Conservation (phyloP, 2,113 vertebrate genomes). For the Scatophagus argus region DNA sequence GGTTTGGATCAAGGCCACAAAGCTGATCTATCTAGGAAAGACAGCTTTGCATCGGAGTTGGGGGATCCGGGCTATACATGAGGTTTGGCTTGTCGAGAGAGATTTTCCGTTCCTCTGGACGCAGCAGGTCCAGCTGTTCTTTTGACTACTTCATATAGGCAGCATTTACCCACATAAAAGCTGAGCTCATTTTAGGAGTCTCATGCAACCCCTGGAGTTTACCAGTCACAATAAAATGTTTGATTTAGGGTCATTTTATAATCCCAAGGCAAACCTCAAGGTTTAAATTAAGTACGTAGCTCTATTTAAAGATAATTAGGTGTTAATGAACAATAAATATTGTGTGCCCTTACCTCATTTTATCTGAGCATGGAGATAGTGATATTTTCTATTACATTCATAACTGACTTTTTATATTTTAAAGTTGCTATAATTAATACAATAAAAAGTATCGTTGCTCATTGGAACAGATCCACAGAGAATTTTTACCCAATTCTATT, state of each 20-base stretch:
- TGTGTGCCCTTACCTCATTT: not conserved
- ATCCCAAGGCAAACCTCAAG: slow-evolving; percentile 26
- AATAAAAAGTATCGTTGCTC: too few species aligned
- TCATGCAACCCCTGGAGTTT: slow-evolving; percentile 32
- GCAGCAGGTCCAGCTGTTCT: slow-evolving; percentile 39
- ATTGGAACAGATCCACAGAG: too few species aligned
- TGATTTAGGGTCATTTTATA: slow-evolving; percentile 45
- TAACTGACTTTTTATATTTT: not conserved
- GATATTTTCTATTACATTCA: not conserved
- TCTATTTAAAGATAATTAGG: slow-evolving; percentile 35
- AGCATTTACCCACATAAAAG: slow-evolving; percentile 55
- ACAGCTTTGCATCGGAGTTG: slow-evolving; percentile 16
- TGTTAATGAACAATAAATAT: slow-evolving; percentile 29
- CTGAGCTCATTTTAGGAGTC: slow-evolving; percentile 19
- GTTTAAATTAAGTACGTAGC: slow-evolving; percentile 33
- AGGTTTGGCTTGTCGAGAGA: slow-evolving; percentile 48
- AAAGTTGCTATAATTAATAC: not conserved
- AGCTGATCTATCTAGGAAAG: slow-evolving; percentile 28
- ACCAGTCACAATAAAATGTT: slow-evolving; percentile 46
- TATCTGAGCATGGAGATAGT: not conserved
- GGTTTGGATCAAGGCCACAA: slow-evolving; percentile 18
- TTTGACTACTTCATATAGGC: slow-evolving; percentile 19
- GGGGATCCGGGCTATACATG: slow-evolving; percentile 10
- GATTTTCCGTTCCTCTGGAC: slow-evolving; percentile 57
- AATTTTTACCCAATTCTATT: not conserved